A percentile compares a stretch with the other conserved stretches of the same genome.
These are phyloP conservation scores for Hirtodrosophila confusa DNA, from an alignment of 2,888 invertebrate species.

Conservation along the genomic window DNA sequence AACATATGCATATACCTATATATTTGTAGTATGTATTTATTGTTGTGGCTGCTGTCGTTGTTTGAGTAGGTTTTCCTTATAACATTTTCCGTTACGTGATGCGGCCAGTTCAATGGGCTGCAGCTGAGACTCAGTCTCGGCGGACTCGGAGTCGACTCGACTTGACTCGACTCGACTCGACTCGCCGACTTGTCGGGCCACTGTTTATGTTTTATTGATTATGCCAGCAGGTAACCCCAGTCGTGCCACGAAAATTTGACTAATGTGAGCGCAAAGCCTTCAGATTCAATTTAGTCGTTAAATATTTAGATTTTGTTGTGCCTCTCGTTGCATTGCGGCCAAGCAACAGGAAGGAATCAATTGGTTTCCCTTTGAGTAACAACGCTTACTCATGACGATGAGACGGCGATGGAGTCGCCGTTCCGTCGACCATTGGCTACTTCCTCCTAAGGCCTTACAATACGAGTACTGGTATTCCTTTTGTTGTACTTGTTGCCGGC, in stretches of 20 bases:
- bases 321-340: constrained; percentile 9
- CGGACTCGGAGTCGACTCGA: constrained; percentile 6
- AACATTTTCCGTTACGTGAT: constrained; percentile 73
- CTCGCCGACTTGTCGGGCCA: constrained; percentile 55
- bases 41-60: constrained; percentile 19
- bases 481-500: constrained; percentile 41
- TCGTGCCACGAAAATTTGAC: constrained; percentile 71
- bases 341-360: constrained; percentile 73
- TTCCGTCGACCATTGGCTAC: constrained; percentile 35
- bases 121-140: background rate
- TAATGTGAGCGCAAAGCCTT: constrained; percentile 70
- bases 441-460: constrained; percentile 54
- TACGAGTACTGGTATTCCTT: constrained; percentile 52
- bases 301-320: constrained; percentile 73
- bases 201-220: constrained; percentile 76
- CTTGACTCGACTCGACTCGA: constrained; percentile 12
- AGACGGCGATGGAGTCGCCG: constrained; percentile 28
- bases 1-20: constrained; percentile 11
- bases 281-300: constrained; percentile 78
- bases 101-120: constrained; percentile 61
- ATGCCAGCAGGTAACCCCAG: constrained; percentile 51
- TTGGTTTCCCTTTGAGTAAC: constrained; percentile 69
- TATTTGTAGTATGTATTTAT: constrained; percentile 14
- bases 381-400: constrained; percentile 67
- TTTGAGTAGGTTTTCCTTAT: constrained; percentile 45